Conservation (phyloP, 2,797 vertebrate genomes). For the Sebastes steindachneri region DNA sequence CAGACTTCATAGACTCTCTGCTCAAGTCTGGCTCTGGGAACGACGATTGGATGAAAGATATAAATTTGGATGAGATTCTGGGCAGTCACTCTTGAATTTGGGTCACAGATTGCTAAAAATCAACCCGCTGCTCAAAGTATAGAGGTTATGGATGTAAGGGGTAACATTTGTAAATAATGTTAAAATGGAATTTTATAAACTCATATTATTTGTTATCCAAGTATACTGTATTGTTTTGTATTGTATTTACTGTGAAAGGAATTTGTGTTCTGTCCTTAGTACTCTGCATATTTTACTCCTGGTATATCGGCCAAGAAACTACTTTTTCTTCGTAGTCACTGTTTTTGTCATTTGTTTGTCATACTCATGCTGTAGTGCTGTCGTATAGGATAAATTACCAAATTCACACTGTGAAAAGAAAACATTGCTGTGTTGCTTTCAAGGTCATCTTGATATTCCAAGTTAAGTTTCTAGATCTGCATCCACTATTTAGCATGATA, state of each 20-base stretch:
- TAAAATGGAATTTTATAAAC: constrained; percentile 73
- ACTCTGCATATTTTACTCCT: constrained; percentile 52
- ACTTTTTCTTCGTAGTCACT: constrained; percentile 57
- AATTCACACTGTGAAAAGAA: constrained; percentile 75
- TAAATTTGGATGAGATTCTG: constrained; percentile 97
- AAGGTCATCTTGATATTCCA: constrained; percentile 36
- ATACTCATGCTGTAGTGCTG: constrained; percentile 57
- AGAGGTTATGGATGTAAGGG: constrained; percentile 34
- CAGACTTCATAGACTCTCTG: constrained; percentile 97
- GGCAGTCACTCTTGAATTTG: constrained; percentile 89
- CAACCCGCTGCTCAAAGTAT: constrained; percentile 21
- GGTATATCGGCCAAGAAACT: constrained; percentile 47
- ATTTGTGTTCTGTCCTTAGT: constrained; percentile 62
- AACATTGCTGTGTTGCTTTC: constrained; percentile 61
- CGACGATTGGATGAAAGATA: constrained; percentile 99
- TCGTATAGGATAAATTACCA: constrained; percentile 47
- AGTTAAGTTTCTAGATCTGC: constrained; percentile 40
- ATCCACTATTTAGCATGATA: constrained; percentile 66
- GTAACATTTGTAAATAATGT: constrained; percentile 69
- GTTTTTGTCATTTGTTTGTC: constrained; percentile 55
- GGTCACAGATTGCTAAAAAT: constrained; percentile 16
- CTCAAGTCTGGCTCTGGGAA: constrained; percentile 96
- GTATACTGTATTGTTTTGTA: constrained; percentile 72
- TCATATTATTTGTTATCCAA: constrained; percentile 72
- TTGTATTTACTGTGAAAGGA: constrained; percentile 77